Evolutionary conservation across 2,888 invertebrate genomes (phyloP).

Genomic region (Lycaena phlaeas): DNA sequence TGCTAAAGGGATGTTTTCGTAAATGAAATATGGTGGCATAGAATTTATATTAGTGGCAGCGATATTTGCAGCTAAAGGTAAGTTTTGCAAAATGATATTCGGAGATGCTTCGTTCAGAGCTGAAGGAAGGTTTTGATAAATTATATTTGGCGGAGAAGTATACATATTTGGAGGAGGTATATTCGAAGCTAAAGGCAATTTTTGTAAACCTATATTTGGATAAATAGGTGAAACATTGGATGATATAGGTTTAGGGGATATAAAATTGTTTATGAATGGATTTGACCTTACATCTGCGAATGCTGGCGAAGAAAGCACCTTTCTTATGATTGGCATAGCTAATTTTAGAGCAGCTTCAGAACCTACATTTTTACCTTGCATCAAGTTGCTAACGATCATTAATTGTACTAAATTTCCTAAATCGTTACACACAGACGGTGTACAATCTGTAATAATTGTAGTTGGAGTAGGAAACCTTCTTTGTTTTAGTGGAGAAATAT

Average conservation of each 20-base stretch:
- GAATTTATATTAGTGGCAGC: not conserved
- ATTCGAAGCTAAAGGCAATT: not conserved
- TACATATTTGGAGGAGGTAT: slow-evolving; percentile 4
- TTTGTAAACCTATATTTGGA: not conserved
- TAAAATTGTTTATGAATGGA: slow-evolving; percentile 16
- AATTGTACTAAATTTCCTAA: slow-evolving; percentile 47
- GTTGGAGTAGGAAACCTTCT: slow-evolving; percentile 24
- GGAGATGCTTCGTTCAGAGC: not conserved
- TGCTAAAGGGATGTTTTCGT: not conserved
- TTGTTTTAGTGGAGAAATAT: not conserved
- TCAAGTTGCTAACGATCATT: slow-evolving; percentile 44
- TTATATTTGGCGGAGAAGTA: slow-evolving; percentile 17
- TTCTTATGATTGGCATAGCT: slow-evolving; percentile 36
- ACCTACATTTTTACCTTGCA: slow-evolving; percentile 35
- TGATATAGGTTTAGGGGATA: not conserved
- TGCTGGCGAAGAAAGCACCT: slow-evolving; percentile 29
- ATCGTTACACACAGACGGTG: slow-evolving; percentile 46
- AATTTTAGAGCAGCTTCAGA: slow-evolving; percentile 32
- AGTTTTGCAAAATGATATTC: slow-evolving; percentile 5
- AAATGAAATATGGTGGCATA: not conserved
- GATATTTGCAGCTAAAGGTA: not conserved
- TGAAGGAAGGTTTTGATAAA: slow-evolving; percentile 16
- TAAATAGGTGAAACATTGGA: not conserved
- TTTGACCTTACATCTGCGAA: slow-evolving; percentile 33
- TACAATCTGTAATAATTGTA: slow-evolving; percentile 46